These are phyloP conservation scores for Meles meles DNA, from an alignment of 2,113 vertebrate genomes.

Conservation along the genomic window DNA sequence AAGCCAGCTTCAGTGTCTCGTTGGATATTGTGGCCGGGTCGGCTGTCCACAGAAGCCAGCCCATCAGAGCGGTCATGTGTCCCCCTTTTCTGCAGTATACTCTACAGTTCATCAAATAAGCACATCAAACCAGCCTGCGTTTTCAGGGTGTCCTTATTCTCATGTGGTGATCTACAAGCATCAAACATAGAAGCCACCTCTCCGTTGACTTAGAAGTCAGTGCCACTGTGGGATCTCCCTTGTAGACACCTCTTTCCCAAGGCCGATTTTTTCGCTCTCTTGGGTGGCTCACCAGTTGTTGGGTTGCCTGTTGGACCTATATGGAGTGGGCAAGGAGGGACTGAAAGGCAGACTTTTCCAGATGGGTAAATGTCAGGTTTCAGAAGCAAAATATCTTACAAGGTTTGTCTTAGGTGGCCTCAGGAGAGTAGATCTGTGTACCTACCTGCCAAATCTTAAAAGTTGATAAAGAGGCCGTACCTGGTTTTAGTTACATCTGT, in stretches of 20 bases:
- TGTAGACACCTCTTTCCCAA: background rate
- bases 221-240: background rate
- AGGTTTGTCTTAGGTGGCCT: background rate
- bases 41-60: background rate
- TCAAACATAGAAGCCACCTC: background rate
- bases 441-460: background rate
- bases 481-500: background rate
- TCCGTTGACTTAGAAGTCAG: background rate
- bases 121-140: background rate
- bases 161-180: background rate
- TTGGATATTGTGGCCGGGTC: background rate
- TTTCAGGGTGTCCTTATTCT: background rate
- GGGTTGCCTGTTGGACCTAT: background rate
- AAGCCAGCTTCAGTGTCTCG: background rate
- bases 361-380: background rate
- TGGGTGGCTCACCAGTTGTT: background rate
- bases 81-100: background rate
- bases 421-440: background rate
- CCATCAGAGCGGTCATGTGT: background rate
- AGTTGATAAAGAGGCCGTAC: background rate
- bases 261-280: background rate
- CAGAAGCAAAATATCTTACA: background rate
- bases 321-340: background rate
- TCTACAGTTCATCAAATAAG: background rate
- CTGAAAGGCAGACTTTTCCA: background rate